Evolutionary conservation across 2,113 vertebrate species (phyloP).

Genomic region (Hippocampus mohnikei): DNA sequence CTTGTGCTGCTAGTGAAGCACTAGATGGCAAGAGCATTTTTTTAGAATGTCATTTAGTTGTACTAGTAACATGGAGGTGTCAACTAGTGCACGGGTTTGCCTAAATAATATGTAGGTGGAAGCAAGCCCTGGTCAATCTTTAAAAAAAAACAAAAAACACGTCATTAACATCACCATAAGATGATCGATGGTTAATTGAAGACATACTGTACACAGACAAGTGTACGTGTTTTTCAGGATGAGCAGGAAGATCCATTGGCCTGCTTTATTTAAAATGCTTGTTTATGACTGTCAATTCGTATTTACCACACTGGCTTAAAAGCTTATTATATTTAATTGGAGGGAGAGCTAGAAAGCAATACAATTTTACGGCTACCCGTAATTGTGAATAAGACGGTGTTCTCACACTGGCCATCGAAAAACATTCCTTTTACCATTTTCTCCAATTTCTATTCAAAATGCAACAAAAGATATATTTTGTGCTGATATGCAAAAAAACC

Average conservation of each 20-base stretch:
- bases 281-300: background rate
- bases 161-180: background rate
- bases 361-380: background rate
- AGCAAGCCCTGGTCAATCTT: too few species aligned
- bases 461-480: background rate
- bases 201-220: background rate
- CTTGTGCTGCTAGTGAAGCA: too few species aligned
- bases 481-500: background rate
- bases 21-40: too few species aligned
- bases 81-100: too few species aligned
- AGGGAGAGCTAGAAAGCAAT: background rate
- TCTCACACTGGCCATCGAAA: background rate
- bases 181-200: background rate
- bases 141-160: too few species aligned
- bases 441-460: background rate
- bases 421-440: background rate
- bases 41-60: too few species aligned
- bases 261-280: background rate
- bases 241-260: background rate
- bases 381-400: background rate
- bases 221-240: background rate
- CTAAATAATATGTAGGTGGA: too few species aligned
- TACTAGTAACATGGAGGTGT: too few species aligned
- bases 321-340: conserved; percentile 3
- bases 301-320: conserved; percentile 2